These are phyloP conservation scores for Tribolium castaneum DNA, from an alignment of 1,140 invertebrate species.

Conservation along the genomic window DNA sequence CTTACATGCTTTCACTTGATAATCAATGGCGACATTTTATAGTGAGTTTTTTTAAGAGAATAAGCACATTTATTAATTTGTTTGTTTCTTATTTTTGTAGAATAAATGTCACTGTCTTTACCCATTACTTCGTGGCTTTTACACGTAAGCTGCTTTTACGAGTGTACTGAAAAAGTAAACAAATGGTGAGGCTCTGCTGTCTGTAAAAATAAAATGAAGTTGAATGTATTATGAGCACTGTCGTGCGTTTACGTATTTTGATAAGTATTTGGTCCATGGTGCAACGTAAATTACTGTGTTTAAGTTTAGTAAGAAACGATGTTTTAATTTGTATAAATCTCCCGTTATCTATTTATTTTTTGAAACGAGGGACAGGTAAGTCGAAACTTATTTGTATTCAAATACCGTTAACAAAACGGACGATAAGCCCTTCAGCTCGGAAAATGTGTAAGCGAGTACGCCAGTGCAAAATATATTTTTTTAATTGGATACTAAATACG, in stretches of 20 bases:
- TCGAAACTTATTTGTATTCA: background rate
- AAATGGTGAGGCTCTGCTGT: background rate
- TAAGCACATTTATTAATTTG: no score
- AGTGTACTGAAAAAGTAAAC: background rate
- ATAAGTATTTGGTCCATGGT: background rate
- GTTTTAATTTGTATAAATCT: background rate
- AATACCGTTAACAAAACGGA: background rate
- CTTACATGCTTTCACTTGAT: background rate
- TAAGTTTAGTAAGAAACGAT: background rate
- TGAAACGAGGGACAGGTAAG: background rate
- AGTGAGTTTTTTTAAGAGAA: no score
- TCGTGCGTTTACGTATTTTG: background rate
- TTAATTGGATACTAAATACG: slow-evolving; percentile 1
- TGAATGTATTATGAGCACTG: background rate
- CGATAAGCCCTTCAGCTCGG: background rate
- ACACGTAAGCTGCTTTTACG: no score
- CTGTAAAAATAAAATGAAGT: background rate
- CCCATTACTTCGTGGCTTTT: no score
- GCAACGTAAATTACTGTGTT: background rate
- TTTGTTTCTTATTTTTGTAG: no score
- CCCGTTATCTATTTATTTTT: background rate
- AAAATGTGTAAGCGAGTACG: background rate
- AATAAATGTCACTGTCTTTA: no score
- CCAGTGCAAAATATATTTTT: background rate
- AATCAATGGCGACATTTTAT: background rate